A percentile compares a stretch with the other conserved stretches of the same genome.
These are phyloP conservation scores for Charaxes varanes DNA, from an alignment of 1,140 invertebrate genomes.

Conservation along the genomic window DNA sequence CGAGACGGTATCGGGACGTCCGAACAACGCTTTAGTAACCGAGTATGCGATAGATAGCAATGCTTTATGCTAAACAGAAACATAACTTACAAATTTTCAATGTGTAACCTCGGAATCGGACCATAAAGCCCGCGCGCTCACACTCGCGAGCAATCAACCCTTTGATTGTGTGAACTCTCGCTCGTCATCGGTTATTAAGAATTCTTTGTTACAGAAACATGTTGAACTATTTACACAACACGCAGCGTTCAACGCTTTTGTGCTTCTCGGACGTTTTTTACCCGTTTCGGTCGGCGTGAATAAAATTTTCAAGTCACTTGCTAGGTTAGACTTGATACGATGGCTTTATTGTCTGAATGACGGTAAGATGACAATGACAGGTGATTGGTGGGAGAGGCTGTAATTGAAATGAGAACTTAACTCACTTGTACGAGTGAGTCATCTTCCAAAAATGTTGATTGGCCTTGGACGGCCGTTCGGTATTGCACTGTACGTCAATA, in stretches of 20 bases:
- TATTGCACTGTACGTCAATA: conserved; percentile 12
- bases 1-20: conserved; percentile 44
- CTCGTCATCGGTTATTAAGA: conserved; percentile 71
- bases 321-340: conserved; percentile 61
- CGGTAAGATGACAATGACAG: conserved; percentile 56
- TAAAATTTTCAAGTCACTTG: conserved; percentile 61
- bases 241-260: conserved; percentile 51
- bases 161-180: conserved; percentile 64
- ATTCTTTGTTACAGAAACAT: conserved; percentile 71
- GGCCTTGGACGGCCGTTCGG: conserved; percentile 25
- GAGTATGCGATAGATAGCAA: conserved; percentile 66
- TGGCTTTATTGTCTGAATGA: conserved; percentile 64
- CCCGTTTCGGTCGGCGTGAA: conserved; percentile 55
- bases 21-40: conserved; percentile 58
- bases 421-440: conserved; percentile 41
- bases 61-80: conserved; percentile 65
- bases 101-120: conserved; percentile 21
- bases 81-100: conserved; percentile 68
- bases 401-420: conserved; percentile 61
- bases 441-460: conserved; percentile 51
- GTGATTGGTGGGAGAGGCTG: conserved; percentile 64
- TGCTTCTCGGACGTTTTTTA: conserved; percentile 55
- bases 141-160: conserved; percentile 48
- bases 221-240: conserved; percentile 72
- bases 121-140: neutral